Conservation (phyloP, 2,113 vertebrate species). For the Erythrolamprus reginae region DNA sequence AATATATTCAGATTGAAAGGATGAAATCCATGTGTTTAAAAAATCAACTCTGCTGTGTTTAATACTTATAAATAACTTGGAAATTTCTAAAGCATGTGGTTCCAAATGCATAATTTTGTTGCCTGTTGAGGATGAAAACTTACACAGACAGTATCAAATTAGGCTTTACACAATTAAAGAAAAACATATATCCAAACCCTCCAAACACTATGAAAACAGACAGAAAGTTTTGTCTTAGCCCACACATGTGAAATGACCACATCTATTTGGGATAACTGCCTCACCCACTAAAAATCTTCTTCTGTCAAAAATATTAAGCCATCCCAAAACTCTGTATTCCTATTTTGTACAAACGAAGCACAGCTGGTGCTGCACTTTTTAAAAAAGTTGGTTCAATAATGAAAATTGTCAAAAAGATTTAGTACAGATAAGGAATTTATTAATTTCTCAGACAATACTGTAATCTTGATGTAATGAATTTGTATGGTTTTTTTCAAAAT, state of each 20-base stretch:
- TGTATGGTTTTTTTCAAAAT: not conserved
- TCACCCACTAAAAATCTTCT: not conserved
- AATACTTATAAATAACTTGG: not conserved
- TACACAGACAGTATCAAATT: not conserved
- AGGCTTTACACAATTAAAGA: not conserved
- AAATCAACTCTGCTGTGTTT: not conserved
- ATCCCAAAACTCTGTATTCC: not conserved
- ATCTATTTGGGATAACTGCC: not conserved
- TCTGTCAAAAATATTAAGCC: not conserved
- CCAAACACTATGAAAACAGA: not conserved
- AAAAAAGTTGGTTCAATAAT: not conserved
- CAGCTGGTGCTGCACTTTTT: not conserved
- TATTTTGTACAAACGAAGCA: not conserved
- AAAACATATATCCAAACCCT: not conserved
- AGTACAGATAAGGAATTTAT: not conserved
- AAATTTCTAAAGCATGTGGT: not conserved
- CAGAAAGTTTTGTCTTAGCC: not conserved
- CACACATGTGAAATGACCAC: not conserved
- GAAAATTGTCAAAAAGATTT: not conserved
- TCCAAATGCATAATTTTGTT: not conserved
- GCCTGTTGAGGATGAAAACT: not conserved
- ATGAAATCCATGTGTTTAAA: not conserved
- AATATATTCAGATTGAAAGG: not conserved
- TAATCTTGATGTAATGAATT: not conserved
- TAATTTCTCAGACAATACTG: not conserved